Evolutionary conservation across 2,113 vertebrate species (phyloP).

Genomic region (Toxostoma redivivum): DNA sequence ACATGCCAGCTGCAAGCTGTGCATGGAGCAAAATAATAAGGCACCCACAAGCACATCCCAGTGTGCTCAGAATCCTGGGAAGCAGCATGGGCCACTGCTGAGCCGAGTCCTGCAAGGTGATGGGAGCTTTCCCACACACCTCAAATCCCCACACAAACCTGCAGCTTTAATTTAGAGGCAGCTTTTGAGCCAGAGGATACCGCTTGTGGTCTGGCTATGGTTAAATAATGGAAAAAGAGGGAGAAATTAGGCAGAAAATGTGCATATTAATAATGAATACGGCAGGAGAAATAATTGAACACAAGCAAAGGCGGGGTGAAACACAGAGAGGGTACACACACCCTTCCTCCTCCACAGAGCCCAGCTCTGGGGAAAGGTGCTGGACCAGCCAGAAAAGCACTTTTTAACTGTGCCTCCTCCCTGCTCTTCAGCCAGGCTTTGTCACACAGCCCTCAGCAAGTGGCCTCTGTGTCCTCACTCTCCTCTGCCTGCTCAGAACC

Average conservation of each 20-base stretch:
- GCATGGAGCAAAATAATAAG: background rate
- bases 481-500: background rate
- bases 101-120: background rate
- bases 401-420: background rate
- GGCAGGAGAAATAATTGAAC: background rate
- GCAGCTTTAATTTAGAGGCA: background rate
- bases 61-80: rapidly evolving
- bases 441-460: background rate
- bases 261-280: background rate
- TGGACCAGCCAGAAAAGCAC: rapidly evolving
- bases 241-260: background rate
- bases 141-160: background rate
- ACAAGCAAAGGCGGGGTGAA: background rate
- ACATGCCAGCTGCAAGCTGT: background rate
- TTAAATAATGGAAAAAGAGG: background rate
- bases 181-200: background rate
- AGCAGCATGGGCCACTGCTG: rapidly evolving
- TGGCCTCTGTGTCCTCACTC: background rate
- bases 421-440: background rate
- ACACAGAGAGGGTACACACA: background rate
- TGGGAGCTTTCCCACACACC: background rate
- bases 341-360: background rate
- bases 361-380: background rate
- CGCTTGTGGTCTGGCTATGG: rapidly evolving
- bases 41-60: background rate